These are phyloP conservation scores for Peromyscus polionotus DNA, from an alignment of 2,113 vertebrate genomes.

Conservation along the genomic window DNA sequence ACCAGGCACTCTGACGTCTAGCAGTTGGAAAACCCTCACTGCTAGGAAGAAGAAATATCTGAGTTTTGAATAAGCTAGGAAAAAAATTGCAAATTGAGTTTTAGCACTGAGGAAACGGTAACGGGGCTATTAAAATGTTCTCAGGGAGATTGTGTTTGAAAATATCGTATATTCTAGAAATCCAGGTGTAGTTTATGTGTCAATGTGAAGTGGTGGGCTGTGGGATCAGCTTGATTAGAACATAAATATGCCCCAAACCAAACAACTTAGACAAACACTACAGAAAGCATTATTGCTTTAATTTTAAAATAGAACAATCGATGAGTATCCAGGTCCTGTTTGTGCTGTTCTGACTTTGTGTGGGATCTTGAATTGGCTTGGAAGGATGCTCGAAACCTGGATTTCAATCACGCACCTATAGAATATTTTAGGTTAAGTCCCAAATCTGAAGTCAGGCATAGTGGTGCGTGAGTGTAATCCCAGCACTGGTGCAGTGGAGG, in stretches of 20 bases:
- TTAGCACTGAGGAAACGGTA: background rate
- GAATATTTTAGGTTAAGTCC: too few relatives aligned
- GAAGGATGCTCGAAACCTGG: accelerated
- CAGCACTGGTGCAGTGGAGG: background rate
- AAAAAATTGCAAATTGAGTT: background rate
- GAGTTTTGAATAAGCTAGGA: background rate
- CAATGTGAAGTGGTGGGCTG: background rate
- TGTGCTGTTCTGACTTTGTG: accelerated
- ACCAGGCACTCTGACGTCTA: background rate
- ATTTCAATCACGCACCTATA: accelerated
- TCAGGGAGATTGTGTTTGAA: background rate
- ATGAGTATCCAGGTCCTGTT: background rate
- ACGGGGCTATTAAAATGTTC: background rate
- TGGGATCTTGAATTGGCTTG: background rate
- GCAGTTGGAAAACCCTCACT: background rate
- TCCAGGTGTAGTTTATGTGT: background rate
- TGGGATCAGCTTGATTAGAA: background rate
- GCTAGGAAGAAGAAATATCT: background rate
- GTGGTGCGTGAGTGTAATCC: background rate
- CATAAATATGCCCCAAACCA: background rate
- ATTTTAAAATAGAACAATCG: background rate
- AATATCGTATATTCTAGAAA: background rate
- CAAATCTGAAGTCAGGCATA: background rate
- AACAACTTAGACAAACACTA: background rate
- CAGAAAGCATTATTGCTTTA: background rate